Conservation (phyloP, 1,140 invertebrate genomes). For the Drosophila nigrodunni region DNA sequence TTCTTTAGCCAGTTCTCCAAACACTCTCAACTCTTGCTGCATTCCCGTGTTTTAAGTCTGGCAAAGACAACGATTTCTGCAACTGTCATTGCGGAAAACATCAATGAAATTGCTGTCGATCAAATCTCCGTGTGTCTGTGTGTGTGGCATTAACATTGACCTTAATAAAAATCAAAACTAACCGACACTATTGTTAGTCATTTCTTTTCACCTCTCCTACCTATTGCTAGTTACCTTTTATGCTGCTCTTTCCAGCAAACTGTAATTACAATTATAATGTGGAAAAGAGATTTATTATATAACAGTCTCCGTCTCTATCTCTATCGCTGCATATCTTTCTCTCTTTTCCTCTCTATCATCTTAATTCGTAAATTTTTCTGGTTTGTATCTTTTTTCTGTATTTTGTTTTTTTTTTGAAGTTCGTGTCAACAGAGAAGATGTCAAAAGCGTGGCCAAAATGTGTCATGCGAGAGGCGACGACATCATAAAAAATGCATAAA, state of each 20-base stretch:
- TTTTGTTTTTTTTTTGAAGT: constrained; percentile 40
- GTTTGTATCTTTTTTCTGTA: background rate
- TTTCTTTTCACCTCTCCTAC: constrained; percentile 8
- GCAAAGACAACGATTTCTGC: constrained; percentile 11
- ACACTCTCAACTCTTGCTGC: background rate
- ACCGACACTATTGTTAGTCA: constrained; percentile 49
- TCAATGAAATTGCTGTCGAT: constrained; percentile 12
- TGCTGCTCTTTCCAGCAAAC: constrained; percentile 23
- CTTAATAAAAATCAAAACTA: constrained; percentile 65
- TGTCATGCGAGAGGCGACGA: constrained; percentile 27
- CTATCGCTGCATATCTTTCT: constrained; percentile 21
- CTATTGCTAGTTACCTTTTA: constrained; percentile 26
- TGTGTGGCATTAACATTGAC: constrained; percentile 76
- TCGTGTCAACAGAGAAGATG: constrained; percentile 64
- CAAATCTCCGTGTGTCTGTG: background rate
- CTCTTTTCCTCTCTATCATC: background rate
- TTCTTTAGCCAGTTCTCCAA: background rate
- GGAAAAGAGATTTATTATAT: constrained; percentile 61
- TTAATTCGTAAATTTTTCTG: no score
- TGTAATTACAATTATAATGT: constrained; percentile 54
- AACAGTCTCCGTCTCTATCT: constrained; percentile 43
- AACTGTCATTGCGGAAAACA: constrained; percentile 21
- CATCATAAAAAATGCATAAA: constrained; percentile 49
- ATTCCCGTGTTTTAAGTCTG: background rate
- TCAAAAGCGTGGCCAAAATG: constrained; percentile 56